Evolutionary conservation across 2,113 vertebrate genomes (phyloP).

Genomic region (Eretmochelys imbricata): DNA sequence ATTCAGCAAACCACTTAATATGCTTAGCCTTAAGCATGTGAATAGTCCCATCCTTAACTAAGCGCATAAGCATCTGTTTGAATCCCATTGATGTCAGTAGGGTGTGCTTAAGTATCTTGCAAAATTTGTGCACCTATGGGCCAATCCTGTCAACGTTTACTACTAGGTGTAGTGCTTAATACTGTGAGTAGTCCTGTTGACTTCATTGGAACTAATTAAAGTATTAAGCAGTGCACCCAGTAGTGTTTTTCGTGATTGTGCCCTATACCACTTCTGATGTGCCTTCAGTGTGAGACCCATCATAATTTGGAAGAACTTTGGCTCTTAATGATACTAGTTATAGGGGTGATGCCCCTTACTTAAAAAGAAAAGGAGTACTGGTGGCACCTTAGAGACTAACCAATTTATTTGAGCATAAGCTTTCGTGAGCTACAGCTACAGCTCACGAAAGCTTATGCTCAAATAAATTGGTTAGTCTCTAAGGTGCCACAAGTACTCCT

Average conservation of each 20-base stretch:
- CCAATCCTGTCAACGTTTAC: not conserved
- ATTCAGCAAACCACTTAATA: not conserved
- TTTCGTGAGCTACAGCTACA: no score
- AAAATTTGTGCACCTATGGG: not conserved
- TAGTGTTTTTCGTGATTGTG: not conserved
- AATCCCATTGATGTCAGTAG: not conserved
- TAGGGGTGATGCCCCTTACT: not conserved
- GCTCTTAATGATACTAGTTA: not conserved
- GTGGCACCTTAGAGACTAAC: no score
- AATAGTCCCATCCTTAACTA: not conserved
- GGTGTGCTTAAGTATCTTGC: accelerated
- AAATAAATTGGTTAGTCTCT: no score
- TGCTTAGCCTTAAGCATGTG: not conserved
- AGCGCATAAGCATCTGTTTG: not conserved
- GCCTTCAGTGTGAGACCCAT: not conserved
- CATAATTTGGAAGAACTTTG: not conserved
- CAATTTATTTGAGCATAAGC: no score
- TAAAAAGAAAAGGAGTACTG: no score
- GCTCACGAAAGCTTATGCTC: no score
- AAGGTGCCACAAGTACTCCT: no score
- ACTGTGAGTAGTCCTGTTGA: accelerated
- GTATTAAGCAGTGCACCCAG: not conserved
- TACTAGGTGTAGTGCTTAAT: not conserved
- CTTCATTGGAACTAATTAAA: not conserved
- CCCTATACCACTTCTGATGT: not conserved